Evolutionary conservation across 2,113 vertebrate genomes (phyloP).

Genomic region (Rattus rattus): DNA sequence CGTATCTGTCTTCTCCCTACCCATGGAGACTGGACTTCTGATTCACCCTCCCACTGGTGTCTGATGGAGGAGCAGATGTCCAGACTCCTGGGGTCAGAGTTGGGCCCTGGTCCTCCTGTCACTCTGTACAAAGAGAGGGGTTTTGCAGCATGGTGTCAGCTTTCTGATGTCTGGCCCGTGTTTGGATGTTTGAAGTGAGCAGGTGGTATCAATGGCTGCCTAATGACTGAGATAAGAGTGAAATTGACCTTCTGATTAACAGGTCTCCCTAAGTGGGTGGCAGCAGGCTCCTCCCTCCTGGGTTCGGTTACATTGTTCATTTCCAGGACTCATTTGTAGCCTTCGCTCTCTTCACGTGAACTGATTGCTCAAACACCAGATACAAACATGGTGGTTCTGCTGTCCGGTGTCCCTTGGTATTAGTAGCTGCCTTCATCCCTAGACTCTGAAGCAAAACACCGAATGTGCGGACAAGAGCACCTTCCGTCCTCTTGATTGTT

Average conservation of each 20-base stretch:
- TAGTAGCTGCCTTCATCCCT: slow-evolving; percentile 15
- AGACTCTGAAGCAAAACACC: slow-evolving; percentile 6
- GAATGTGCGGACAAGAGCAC: neutral
- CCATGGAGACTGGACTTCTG: neutral
- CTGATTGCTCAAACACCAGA: neutral
- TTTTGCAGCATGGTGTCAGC: slow-evolving; percentile 60
- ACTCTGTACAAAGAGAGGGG: slow-evolving; percentile 65
- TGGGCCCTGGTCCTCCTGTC: slow-evolving; percentile 68
- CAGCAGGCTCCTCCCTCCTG: slow-evolving; percentile 59
- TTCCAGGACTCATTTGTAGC: slow-evolving; percentile 59
- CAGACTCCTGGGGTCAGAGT: slow-evolving; percentile 58
- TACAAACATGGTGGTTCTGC: neutral
- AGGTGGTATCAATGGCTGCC: slow-evolving; percentile 74
- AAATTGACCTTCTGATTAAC: slow-evolving; percentile 80
- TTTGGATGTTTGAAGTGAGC: slow-evolving; percentile 78
- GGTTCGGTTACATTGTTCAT: slow-evolving; percentile 43
- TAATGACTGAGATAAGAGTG: slow-evolving; percentile 80
- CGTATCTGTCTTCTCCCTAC: neutral
- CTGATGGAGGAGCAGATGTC: slow-evolving; percentile 72
- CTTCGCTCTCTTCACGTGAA: neutral
- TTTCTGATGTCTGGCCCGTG: slow-evolving; percentile 66
- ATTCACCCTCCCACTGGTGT: slow-evolving; percentile 54
- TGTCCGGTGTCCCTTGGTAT: neutral
- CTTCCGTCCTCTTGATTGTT: neutral
- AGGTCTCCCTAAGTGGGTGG: slow-evolving; percentile 18